Conservation (phyloP, 2,113 vertebrate genomes). For the Polypterus senegalus region DNA sequence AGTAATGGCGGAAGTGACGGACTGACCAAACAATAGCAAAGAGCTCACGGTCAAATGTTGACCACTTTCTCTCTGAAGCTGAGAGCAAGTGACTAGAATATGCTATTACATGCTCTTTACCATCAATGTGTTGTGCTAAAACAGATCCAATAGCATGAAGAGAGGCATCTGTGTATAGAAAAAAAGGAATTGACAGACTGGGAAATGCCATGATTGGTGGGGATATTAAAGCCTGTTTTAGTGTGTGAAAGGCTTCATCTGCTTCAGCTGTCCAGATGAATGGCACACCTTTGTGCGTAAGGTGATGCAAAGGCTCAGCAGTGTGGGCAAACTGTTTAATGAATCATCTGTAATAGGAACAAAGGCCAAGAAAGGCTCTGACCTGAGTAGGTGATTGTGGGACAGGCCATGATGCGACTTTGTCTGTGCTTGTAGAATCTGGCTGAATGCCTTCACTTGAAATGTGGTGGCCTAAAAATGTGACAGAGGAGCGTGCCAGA, state of each 20-base stretch:
- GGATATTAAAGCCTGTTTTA: background rate
- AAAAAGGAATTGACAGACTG: background rate
- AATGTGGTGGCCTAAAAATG: background rate
- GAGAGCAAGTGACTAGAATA: background rate
- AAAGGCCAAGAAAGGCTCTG: background rate
- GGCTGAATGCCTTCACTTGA: background rate
- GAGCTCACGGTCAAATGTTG: background rate
- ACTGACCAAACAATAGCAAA: background rate
- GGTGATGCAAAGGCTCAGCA: background rate
- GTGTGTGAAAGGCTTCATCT: background rate
- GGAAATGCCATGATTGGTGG: background rate
- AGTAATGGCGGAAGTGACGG: background rate
- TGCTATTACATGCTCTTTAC: background rate
- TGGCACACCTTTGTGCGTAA: background rate
- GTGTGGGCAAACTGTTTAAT: background rate
- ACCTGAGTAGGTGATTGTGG: slow-evolving; percentile 1
- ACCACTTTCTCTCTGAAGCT: background rate
- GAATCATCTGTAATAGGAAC: background rate
- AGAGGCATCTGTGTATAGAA: background rate
- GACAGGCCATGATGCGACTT: background rate
- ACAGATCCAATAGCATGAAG: background rate
- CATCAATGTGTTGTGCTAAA: background rate
- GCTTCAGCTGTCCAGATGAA: background rate
- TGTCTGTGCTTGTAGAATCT: background rate
- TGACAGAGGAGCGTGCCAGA: background rate